Base-by-base conservation (phyloP, 2,113 vertebrate genomes). In the Anseranas semipalmata region DNA sequence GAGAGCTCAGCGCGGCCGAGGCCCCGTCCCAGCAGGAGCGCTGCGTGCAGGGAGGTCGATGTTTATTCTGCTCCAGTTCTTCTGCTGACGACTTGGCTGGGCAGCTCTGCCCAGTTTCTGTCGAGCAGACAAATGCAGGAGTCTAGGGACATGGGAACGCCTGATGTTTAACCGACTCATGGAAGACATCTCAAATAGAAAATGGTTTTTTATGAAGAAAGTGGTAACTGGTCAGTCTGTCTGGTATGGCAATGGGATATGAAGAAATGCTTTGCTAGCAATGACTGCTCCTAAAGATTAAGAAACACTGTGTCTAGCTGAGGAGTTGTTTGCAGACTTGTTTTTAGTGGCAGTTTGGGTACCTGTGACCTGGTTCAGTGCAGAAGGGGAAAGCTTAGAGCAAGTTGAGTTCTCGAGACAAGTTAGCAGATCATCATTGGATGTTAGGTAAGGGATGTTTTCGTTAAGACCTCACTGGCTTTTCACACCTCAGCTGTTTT, bases 181-280 rank as follows among this genome's bases (percentile, higher is more conserved):
- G 83, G 24, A 8, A 20, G 19, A 4, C 50, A 37, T 33, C 70
- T 37, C 66, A 21, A 7, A 10, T 11, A 0, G 2, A 3, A 15
- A 3, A 19, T 1, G 3, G 2, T 28, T 8, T n/a, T 2, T 25
- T 20, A 0, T 0, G 1, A 30, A 8, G 50, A 15, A 28, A 27
- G 0, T 58, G 6, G 52, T 2, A 1, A n/a, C 10, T 55, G 37
- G 10, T 7, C 43, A 19, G 3, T 22, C 46, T 65, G 18, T 30
- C 48, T 77, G 78, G 2, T 9, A 5, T 22, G 74, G 67, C 37
- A 20, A 16, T 7, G 18, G 60, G 41, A 6, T 10, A 2, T 73
- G 67, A 20, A 58, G 52, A 16, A 25, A 24, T 52, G 56, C 28
- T 28, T 7, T 6, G 18, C 60, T 86, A 3, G 32, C 14, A 22